These are phyloP conservation scores for Neogale vison DNA, from an alignment of 2,113 vertebrate genomes.

Conservation along the genomic window DNA sequence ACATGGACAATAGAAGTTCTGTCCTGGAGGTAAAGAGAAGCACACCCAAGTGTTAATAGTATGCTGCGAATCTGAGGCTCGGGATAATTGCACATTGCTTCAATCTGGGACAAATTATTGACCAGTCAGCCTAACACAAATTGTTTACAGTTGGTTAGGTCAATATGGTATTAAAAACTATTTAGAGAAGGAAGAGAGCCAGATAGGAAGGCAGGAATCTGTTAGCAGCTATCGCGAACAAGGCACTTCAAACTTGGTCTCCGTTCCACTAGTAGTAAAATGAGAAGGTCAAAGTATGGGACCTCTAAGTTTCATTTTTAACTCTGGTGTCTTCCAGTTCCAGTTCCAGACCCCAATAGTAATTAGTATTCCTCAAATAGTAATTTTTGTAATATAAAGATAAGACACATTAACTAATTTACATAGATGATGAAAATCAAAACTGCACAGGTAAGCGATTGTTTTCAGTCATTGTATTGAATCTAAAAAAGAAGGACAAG, in stretches of 20 bases:
- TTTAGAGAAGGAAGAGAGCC: conserved; percentile 15
- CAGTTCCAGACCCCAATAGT: background rate
- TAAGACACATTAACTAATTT: background rate
- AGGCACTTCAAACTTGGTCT: background rate
- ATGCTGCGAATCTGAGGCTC: background rate
- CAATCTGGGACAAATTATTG: conserved; percentile 52
- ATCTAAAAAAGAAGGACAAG: background rate
- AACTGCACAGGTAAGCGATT: background rate
- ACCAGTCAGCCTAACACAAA: conserved; percentile 34
- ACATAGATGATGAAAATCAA: background rate
- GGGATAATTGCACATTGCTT: background rate
- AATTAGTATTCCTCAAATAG: background rate
- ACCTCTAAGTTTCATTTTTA: background rate
- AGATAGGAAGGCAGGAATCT: conserved; percentile 23
- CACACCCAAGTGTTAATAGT: background rate
- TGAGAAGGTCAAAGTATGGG: background rate
- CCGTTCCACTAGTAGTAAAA: background rate
- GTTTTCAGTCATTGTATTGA: background rate
- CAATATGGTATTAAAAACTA: conserved; percentile 31
- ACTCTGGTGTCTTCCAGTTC: background rate
- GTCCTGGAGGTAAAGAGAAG: background rate
- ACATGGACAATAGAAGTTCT: background rate
- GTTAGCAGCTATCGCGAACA: conserved; percentile 17
- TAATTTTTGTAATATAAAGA: background rate
- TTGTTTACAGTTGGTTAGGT: conserved; percentile 63